Evolutionary conservation across 1,140 invertebrate species (phyloP).

Genomic region (Scaptomyza montana): DNA sequence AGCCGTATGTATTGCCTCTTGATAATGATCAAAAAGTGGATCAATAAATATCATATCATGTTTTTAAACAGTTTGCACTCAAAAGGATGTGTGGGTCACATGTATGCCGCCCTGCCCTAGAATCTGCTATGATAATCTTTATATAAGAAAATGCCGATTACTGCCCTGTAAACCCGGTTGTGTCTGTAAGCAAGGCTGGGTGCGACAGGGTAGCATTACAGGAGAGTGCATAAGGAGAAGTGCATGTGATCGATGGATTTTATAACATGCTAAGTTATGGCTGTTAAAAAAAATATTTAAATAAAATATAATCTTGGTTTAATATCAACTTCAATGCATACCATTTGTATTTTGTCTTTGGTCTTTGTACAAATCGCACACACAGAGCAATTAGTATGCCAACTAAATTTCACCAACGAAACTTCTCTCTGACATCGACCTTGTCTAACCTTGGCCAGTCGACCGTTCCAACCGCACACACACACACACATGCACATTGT

Average conservation of each 20-base stretch:
- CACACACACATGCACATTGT: constrained; percentile 1
- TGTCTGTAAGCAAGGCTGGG: neutral
- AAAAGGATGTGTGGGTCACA: too few species aligned
- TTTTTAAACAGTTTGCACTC: too few species aligned
- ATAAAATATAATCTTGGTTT: too few species aligned
- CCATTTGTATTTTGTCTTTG: too few species aligned
- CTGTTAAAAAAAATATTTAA: too few species aligned
- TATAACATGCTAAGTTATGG: neutral
- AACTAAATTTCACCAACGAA: constrained; percentile 14
- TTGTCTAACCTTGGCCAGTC: constrained; percentile 40
- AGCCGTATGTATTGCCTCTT: too few species aligned
- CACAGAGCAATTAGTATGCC: neutral
- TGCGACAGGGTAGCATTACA: constrained; percentile 11
- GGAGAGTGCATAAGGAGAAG: constrained; percentile 34
- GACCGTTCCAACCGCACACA: constrained; percentile 25
- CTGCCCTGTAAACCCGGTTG: constrained; percentile 34
- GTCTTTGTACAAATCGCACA: neutral
- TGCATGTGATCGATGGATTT: constrained; percentile 38
- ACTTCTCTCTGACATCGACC: constrained; percentile 19
- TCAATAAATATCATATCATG: too few species aligned
- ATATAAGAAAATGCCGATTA: constrained; percentile 13
- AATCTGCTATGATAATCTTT: constrained; percentile 21
- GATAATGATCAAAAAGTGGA: too few species aligned
- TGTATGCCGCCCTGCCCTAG: constrained; percentile 12
- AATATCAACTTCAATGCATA: too few species aligned